Evolutionary conservation across 1,140 invertebrate genomes (phyloP), one percentile per base, ranked within the genome.

Genomic region (Bombus superbus): DNA sequence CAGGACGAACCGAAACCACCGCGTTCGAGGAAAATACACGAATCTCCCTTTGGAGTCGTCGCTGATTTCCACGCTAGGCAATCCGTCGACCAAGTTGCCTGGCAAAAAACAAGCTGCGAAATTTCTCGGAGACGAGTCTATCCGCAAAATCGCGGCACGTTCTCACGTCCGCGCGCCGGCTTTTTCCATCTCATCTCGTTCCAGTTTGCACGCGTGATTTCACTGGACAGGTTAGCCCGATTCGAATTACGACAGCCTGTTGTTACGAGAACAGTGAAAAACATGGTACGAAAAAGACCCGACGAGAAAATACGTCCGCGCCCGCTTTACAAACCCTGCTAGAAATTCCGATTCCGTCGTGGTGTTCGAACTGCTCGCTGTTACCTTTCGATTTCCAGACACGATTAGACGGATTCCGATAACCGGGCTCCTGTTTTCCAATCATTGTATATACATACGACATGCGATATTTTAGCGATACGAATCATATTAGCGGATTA

Each of bases 201-300:
- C 86, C 83, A 88, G 78, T 88, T 87, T 81, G 64, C 74, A 77
- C 80, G 88, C 83, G 78, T 86, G 86, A 89, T 89, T 88, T 89
- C 87, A 88, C 87, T 72, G 82, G 76, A 76, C 66, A 25, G 53
- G 44, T 71, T 40, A 44, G 64, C 38, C 53, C 72, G 81, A 88
- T 88, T 64, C 73, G 74, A 80, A 83, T 88, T 89, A 71, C 86
- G 87, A 89, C 88, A 88, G 79, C 76, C 84, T 68, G 80, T 66
- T 47, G 57, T 62, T 38, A 59, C 64, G 28, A 81, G 40, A 1
- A 40, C 10, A 28, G 4, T 5, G 13, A 74, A 35, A 68, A 86
- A 64, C 53, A 1, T 66, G 25, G 44, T n/a, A 75, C 25, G 28
- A 66, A 64, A 71, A 66, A 47, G 11, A 80, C 18, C 1, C n/a